A percentile compares a stretch with the other conserved stretches of the same genome.
Conservation (phyloP, 2,888 invertebrate species). For the Tillus elongatus region DNA sequence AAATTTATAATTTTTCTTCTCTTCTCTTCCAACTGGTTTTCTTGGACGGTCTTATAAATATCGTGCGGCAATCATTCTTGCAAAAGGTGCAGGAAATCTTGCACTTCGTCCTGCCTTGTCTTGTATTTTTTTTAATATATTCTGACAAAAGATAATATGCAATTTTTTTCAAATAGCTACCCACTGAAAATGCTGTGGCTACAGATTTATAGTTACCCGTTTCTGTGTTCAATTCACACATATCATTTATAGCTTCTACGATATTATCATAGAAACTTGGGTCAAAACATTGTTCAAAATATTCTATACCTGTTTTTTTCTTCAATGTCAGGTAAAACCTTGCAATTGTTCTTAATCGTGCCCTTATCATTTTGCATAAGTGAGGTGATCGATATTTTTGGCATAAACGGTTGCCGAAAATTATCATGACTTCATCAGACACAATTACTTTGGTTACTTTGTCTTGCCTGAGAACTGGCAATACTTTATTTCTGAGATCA, state of each 20-base stretch:
- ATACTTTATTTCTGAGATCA: neutral
- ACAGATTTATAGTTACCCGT: neutral
- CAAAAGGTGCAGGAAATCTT: constrained; percentile 7
- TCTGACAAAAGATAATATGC: constrained; percentile 5
- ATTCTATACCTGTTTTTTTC: neutral
- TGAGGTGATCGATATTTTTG: constrained; percentile 7
- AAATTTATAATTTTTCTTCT: neutral
- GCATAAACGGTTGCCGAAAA: constrained; percentile 7
- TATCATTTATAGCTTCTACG: neutral
- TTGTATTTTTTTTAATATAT: constrained; percentile 7
- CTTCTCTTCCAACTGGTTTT: constrained; percentile 8
- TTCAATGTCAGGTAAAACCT: neutral
- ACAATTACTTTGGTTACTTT: neutral
- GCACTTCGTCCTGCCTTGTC: constrained; percentile 2
- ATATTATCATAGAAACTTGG: neutral
- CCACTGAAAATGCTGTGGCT: constrained; percentile 6
- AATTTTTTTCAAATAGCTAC: constrained; percentile 6
- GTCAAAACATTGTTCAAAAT: neutral
- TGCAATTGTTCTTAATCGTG: constrained; percentile 4
- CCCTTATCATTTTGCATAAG: constrained; percentile 6
- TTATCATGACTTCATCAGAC: neutral
- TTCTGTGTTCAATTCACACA: constrained; percentile 2
- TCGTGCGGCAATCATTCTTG: constrained; percentile 6
- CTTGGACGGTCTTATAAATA: constrained; percentile 8
- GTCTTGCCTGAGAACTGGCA: constrained; percentile 3